A percentile compares a stretch with the other conserved stretches of the same genome.
Evolutionary conservation across 2,888 invertebrate species (phyloP).

Genomic region (Syritta pipiens): DNA sequence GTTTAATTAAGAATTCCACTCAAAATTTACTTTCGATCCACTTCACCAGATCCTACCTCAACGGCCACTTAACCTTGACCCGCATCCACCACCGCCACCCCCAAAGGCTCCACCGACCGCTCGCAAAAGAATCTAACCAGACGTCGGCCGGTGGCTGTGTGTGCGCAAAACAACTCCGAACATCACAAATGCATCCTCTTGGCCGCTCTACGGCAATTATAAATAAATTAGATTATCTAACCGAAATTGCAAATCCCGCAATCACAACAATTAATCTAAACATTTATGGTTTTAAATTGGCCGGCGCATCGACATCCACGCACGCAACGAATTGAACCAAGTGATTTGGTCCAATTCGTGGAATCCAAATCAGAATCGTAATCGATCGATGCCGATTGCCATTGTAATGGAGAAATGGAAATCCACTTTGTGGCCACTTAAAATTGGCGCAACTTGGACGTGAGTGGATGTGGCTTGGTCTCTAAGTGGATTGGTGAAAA

Average conservation of each 20-base stretch:
- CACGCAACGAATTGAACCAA: constrained; percentile 32
- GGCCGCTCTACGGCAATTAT: constrained; percentile 33
- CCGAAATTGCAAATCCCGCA: constrained; percentile 50
- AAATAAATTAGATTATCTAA: constrained; percentile 59
- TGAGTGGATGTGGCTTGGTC: neutral
- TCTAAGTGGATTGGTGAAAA: constrained; percentile 28
- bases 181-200: constrained; percentile 52
- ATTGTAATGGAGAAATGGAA: constrained; percentile 58
- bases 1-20: constrained; percentile 60
- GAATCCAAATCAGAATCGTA: no score
- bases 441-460: constrained; percentile 57
- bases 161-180: constrained; percentile 27
- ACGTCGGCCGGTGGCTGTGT: constrained; percentile 13
- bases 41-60: constrained; percentile 64
- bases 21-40: constrained; percentile 58
- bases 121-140: constrained; percentile 41
- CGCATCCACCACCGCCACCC: constrained; percentile 11
- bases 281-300: constrained; percentile 68
- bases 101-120: neutral
- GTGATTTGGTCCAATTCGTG: constrained; percentile 60
- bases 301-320: constrained; percentile 23
- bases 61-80: constrained; percentile 65
- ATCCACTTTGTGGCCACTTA: constrained; percentile 63
- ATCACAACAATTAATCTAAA: constrained; percentile 67
- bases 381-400: constrained; percentile 34